Evolutionary conservation across 2,888 invertebrate genomes (phyloP).

Genomic region (Dynastes tityus): DNA sequence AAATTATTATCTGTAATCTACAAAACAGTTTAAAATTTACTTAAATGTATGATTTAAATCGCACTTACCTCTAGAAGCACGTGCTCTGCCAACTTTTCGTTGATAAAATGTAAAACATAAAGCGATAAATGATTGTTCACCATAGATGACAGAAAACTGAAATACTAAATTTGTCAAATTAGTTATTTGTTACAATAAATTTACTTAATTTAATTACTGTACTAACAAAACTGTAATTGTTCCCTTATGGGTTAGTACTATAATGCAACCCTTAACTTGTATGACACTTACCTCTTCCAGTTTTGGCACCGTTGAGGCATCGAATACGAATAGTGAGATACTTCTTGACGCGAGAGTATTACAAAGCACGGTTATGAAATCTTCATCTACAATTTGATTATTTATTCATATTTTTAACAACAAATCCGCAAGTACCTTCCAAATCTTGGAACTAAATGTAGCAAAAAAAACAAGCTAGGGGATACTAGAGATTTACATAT

Average conservation of each 20-base stretch:
- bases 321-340: conserved; percentile 63
- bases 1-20: conserved; percentile 72
- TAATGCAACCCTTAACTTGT: too few relatives aligned
- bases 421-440: too few relatives aligned
- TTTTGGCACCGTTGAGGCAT: conserved; percentile 63
- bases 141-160: conserved; percentile 71
- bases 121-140: conserved; percentile 72
- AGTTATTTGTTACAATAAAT: not conserved
- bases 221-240: too few relatives aligned
- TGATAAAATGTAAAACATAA: conserved; percentile 74
- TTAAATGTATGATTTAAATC: not conserved
- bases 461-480: too few relatives aligned
- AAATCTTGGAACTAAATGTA: too few relatives aligned
- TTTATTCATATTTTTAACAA: too few relatives aligned
- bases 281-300: conserved; percentile 63
- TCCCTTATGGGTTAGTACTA: too few relatives aligned
- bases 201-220: too few relatives aligned
- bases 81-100: conserved; percentile 73
- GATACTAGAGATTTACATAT: too few relatives aligned
- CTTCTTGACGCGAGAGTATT: conserved; percentile 59
- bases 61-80: conserved; percentile 72
- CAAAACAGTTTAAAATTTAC: conserved; percentile 25
- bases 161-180: conserved; percentile 69
- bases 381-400: conserved; percentile 58
- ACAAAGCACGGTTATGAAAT: conserved; percentile 61